A percentile compares a stretch with the other conserved stretches of the same genome.
Conservation (phyloP, 2,888 invertebrate species). For the Zele albiditarsus region DNA sequence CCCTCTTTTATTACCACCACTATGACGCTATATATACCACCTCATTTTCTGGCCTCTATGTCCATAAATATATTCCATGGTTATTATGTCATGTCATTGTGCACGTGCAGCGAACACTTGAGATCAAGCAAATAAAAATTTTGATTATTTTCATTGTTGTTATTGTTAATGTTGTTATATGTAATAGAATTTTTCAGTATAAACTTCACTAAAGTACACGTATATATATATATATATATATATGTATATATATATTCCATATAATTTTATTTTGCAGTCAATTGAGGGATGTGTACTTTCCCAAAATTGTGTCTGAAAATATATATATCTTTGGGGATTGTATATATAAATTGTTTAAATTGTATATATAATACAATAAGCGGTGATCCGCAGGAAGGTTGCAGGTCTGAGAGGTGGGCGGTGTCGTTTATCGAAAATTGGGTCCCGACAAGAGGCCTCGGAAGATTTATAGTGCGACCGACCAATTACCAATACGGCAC, state of each 20-base stretch:
- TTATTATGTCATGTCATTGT: slow-evolving; percentile 14
- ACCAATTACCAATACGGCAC: slow-evolving; percentile 49
- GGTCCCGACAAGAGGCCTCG: slow-evolving; percentile 40
- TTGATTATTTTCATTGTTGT: background rate
- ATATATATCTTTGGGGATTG: background rate
- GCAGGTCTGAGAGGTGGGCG: slow-evolving; percentile 30
- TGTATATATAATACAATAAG: background rate
- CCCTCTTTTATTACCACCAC: background rate
- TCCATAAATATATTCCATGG: background rate
- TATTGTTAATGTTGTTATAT: background rate
- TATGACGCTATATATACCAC: background rate
- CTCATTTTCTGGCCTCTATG: background rate
- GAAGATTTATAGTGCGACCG: slow-evolving; percentile 50
- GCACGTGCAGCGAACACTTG: background rate
- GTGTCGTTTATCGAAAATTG: slow-evolving; percentile 49
- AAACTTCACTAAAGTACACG: too few species aligned
- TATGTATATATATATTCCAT: too few species aligned
- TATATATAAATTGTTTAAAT: background rate
- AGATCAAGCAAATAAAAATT: background rate
- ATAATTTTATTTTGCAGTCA: too few species aligned
- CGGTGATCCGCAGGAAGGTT: background rate
- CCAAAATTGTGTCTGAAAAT: background rate
- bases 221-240: too few species aligned
- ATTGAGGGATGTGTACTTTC: background rate
- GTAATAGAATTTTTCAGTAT: too few species aligned